phyloP scores from a whole-genome alignment of 2,113 vertebrate genomes.

The Sylvietta virens region DNA sequence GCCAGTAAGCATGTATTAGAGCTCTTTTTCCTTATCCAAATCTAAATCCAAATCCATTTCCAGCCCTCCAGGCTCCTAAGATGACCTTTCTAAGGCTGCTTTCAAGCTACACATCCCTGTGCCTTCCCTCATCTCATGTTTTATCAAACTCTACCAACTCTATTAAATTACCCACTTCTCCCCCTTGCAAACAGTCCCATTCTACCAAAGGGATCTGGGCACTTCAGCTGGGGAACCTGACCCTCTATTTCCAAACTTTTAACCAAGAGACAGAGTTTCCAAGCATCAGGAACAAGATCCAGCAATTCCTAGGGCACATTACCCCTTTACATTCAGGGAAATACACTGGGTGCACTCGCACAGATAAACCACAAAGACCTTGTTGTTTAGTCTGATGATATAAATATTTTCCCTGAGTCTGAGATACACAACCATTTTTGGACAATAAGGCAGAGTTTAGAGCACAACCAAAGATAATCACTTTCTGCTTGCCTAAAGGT shows the following conservation, averaged over 20 bases:
- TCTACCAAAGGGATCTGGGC: neutral
- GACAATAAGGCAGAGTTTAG: neutral
- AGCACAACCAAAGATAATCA: constrained; percentile 2
- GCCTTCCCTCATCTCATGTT: neutral
- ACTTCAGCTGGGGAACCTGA: neutral
- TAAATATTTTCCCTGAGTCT: neutral
- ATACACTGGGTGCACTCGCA: neutral
- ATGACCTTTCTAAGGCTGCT: neutral
- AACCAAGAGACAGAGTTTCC: neutral
- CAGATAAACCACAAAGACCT: neutral
- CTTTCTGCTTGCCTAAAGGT: neutral
- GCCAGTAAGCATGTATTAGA: neutral
- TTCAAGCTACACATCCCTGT: neutral
- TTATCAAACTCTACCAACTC: neutral
- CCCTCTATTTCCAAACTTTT: neutral
- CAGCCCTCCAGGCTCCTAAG: neutral
- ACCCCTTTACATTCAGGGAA: neutral
- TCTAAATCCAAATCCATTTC: neutral
- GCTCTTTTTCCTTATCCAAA: neutral
- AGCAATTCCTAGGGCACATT: neutral
- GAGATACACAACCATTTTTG: neutral
- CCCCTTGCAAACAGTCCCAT: neutral
- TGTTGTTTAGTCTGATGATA: neutral
- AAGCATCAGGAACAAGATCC: neutral
- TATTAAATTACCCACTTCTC: neutral